Evolutionary conservation across 2,888 invertebrate species (phyloP), one percentile per base, ranked within the genome.

Genomic region (Phorcus lineatus): DNA sequence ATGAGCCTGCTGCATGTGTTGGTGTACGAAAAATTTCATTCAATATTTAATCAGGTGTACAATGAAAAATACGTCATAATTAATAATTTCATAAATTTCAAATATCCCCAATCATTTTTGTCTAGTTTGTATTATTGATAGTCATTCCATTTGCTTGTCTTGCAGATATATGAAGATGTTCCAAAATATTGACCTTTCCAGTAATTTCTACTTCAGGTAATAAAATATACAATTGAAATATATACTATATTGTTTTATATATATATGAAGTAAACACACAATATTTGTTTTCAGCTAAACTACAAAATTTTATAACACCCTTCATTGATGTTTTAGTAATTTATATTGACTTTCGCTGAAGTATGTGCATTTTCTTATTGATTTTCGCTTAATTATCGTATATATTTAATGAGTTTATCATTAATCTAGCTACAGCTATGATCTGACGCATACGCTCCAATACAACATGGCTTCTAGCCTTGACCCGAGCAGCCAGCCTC

Each of bases 141-240:
- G 31, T n/a, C 36, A 47, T 16, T n/a, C 22, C 2, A 40, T 24
- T 11, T 62, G 19, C 77, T 74, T 83, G 81, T 28, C 67, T 87
- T 87, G 17, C 89, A 93, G 98, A 94, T 99, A 99, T 93, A 95
- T 98, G 2, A 97, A 97, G 93, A 97, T 98, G 96, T 99, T 99
- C 92, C 96, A 98, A 92, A 98, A 97, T 86, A 97, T 99, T 85
- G 99, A 99, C 93, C 94, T 99, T 77, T 97, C 97, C 24, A 99
- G 98, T 87, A 99, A 99, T 93, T 99, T 99, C 93, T 99, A 99
- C 94, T 99, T 97, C 91, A 97, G 96, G 94, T 96, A 93, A 88
- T 86, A 47, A 11, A 36, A 6, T 13, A 1, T 47, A 47, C 4
- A 47, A 47, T 1, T 47, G n/a, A n/a, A n/a, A n/a, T n/a, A n/a